Base-by-base conservation (phyloP, 2,113 vertebrate genomes). In the Microcebus ravelobensis region DNA sequence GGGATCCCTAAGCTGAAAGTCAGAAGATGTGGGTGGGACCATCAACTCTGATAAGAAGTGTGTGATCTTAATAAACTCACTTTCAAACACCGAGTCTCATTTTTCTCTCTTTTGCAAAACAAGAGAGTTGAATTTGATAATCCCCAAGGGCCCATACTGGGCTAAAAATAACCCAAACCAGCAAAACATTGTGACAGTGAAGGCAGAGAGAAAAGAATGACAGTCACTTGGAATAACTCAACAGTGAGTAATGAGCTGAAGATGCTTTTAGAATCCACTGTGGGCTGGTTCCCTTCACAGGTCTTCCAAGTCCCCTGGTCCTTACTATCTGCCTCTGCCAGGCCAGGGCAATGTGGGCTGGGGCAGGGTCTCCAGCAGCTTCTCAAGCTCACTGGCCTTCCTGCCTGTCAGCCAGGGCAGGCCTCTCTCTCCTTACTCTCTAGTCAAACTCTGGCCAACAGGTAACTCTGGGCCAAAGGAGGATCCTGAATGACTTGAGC, bases 161-260 rank as follows among this genome's bases (percentile, higher is more conserved):
- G 73, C 91, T 97, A 97, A 98, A 97, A 98, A 96, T 91, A 98
- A 88, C 36, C 25, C 29, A 76, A 81, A 92, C 36, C 63, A 93
- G 73, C 36, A 73, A 94, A 93, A 87, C 81, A 89, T 61, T 65
- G 23, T 88, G 73, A 83, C 68, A 65, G 67, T 73, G 67, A 94
- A 81, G 70, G 57, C 87, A 91, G 74, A 91, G 68, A 57, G n/a
- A 74, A 94, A 94, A 57, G 81, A 92, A 67, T 79, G 89, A 76
- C 83, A 81, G 48, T 93, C 73, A 36, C 52, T n/a, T 95, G 96
- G 45, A 89, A 61, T 29, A 74, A 81, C 67, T 88, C 57, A 57
- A 61, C 83, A 18, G 45, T 80, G 83, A 89, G 29, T 94, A 87
- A 90, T 67, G 45, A 93, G 12, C 63, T n/a, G 13, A 34, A 88